Percentiles rank a stretch among this genome's conserved stretches.
Conservation (phyloP, 2,888 invertebrate species). For the Salticus scenicus region DNA sequence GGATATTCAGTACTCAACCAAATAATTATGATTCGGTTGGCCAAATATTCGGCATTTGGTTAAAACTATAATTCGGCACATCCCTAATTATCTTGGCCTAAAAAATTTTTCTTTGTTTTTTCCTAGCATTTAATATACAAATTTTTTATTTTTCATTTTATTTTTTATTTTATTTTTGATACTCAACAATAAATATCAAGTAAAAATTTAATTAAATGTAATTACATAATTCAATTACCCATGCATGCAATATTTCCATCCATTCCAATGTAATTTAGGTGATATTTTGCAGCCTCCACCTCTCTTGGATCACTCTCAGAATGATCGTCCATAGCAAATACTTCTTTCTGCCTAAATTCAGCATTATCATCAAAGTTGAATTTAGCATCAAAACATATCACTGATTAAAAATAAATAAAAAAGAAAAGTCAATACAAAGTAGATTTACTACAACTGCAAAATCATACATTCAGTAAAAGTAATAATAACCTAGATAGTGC, state of each 20-base stretch:
- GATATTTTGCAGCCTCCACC: slow-evolving; percentile 90
- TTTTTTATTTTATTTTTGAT: too few relatives aligned
- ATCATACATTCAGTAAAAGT: background rate
- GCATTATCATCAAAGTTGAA: slow-evolving; percentile 99
- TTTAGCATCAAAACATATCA: slow-evolving; percentile 98
- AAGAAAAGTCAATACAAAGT: background rate
- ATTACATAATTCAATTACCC: slow-evolving; percentile 79
- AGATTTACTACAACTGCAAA: background rate
- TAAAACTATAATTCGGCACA: too few relatives aligned
- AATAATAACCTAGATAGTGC: background rate
- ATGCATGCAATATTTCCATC: slow-evolving; percentile 97
- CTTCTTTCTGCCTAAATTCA: slow-evolving; percentile 87
- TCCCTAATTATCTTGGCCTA: too few relatives aligned
- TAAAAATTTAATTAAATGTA: too few relatives aligned
- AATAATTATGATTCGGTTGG: too few relatives aligned
- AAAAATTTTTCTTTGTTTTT: too few relatives aligned
- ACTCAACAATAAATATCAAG: too few relatives aligned
- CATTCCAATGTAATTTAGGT: slow-evolving; percentile 97
- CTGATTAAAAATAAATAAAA: slow-evolving; percentile 76
- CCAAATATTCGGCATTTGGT: too few relatives aligned
- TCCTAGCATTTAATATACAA: too few relatives aligned
- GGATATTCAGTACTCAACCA: too few relatives aligned
- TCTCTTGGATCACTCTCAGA: slow-evolving; percentile 94
- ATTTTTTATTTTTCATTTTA: too few relatives aligned
- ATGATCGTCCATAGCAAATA: slow-evolving; percentile 91